phyloP scores from a whole-genome alignment of 1,140 invertebrate genomes.

The Caerostris darwini region DNA sequence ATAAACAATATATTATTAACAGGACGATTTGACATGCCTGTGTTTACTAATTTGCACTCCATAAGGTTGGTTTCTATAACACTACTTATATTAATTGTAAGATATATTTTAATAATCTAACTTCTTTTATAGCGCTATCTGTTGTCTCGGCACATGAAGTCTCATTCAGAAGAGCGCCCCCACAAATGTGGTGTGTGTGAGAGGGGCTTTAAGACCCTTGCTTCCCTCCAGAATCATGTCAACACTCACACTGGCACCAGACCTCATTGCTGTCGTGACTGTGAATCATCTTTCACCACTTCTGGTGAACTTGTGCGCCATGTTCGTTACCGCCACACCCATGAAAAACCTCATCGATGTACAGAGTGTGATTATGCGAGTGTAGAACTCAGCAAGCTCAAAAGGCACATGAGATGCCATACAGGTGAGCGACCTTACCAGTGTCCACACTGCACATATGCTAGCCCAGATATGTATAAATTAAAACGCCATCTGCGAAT shows the following conservation, averaged over 20 bases:
- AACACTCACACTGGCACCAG: slow-evolving; percentile 98
- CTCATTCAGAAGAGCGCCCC: slow-evolving; percentile 96
- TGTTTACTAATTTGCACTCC: too few species aligned
- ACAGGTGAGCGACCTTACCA: slow-evolving; percentile 92
- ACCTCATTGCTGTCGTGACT: slow-evolving; percentile 96
- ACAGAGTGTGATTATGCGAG: slow-evolving; percentile 96
- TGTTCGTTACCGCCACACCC: slow-evolving; percentile 92
- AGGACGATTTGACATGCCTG: too few species aligned
- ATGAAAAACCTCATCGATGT: slow-evolving; percentile 97
- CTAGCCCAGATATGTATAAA: slow-evolving; percentile 98
- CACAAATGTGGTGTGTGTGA: slow-evolving; percentile 97
- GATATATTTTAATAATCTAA: too few species aligned
- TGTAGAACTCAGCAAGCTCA: slow-evolving; percentile 95
- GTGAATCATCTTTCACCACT: slow-evolving; percentile 96
- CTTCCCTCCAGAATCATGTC: slow-evolving; percentile 96
- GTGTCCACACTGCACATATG: slow-evolving; percentile 98
- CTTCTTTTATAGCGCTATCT: slow-evolving; percentile 86
- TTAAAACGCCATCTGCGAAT: slow-evolving; percentile 87
- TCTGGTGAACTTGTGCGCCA: slow-evolving; percentile 96
- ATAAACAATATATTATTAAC: too few species aligned
- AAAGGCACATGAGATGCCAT: slow-evolving; percentile 95
- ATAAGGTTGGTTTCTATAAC: too few species aligned
- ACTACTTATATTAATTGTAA: too few species aligned
- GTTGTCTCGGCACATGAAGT: slow-evolving; percentile 96
- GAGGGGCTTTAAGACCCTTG: slow-evolving; percentile 95